These are phyloP conservation scores for Lucinisca nassula DNA, from an alignment of 2,888 invertebrate species.

Conservation along the genomic window DNA sequence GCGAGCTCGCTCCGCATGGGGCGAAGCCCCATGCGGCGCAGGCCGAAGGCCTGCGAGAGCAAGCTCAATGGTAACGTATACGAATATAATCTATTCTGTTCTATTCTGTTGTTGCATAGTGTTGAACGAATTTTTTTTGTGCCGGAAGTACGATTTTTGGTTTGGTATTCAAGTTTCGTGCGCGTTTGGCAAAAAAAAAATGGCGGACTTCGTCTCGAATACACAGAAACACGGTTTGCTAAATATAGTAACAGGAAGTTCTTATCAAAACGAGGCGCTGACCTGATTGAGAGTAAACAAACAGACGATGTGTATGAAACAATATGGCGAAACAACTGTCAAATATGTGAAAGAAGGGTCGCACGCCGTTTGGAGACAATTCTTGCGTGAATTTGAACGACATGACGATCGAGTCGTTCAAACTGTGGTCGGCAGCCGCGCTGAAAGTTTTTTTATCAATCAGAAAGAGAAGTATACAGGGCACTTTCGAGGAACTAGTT, in stretches of 20 bases:
- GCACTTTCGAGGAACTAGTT: background rate
- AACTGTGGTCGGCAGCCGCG: background rate
- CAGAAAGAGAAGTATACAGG: background rate
- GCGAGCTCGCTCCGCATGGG: too few species aligned
- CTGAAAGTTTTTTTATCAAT: background rate
- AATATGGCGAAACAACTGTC: slow-evolving; percentile 1
- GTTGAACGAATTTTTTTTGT: too few species aligned
- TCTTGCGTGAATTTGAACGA: background rate
- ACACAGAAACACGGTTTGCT: slow-evolving; percentile 13
- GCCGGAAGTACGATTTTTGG: too few species aligned
- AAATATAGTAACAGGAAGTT: slow-evolving; percentile 4
- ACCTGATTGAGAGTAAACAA: background rate
- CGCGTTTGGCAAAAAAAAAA: too few species aligned
- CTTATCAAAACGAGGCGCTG: background rate
- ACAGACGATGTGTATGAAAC: background rate
- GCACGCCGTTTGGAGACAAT: background rate
- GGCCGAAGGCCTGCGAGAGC: too few species aligned
- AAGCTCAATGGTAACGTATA: too few species aligned
- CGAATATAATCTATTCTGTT: too few species aligned
- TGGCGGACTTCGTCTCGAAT: too few species aligned
- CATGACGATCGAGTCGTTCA: background rate
- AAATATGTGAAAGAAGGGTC: background rate
- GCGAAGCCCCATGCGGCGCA: too few species aligned
- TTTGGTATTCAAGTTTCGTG: too few species aligned
- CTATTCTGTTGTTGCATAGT: too few species aligned